phyloP scores from a whole-genome alignment of 2,888 invertebrate species.

The Hoplodrina blanda region DNA sequence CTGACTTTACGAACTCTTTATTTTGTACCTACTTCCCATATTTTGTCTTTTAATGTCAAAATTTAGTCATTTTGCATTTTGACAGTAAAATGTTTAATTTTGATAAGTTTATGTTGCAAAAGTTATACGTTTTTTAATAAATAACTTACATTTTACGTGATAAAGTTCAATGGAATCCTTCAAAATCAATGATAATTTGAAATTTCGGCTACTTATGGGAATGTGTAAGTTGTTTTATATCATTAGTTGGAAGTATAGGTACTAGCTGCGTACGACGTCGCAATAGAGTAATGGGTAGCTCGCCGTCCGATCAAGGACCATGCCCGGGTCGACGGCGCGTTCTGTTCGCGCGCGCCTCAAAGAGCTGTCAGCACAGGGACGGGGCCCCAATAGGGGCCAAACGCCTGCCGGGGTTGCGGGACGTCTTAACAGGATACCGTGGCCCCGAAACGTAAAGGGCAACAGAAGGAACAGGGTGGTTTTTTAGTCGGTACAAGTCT shows the following conservation, averaged over 20 bases:
- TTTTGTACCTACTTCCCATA: neutral
- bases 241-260: neutral
- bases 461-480: too few relatives aligned
- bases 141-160: conserved; percentile 1
- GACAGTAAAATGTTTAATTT: conserved; percentile 30
- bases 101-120: conserved; percentile 48
- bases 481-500: too few relatives aligned
- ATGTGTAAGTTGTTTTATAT: conserved; percentile 12
- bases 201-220: neutral
- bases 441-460: too few relatives aligned
- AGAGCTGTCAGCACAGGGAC: too few relatives aligned
- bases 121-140: neutral
- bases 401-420: too few relatives aligned
- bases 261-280: too few relatives aligned
- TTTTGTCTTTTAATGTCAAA: neutral
- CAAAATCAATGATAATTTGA: neutral
- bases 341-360: too few relatives aligned
- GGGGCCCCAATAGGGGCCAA: too few relatives aligned
- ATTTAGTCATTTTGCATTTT: neutral
- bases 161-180: conserved; percentile 11
- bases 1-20: conserved; percentile 16
- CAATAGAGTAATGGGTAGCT: too few relatives aligned
- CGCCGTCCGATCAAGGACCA: too few relatives aligned
- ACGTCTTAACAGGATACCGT: too few relatives aligned
- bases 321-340: too few relatives aligned